These are phyloP conservation scores for Pelobates cultripes DNA, from an alignment of 2,797 vertebrate genomes.

Conservation along the genomic window DNA sequence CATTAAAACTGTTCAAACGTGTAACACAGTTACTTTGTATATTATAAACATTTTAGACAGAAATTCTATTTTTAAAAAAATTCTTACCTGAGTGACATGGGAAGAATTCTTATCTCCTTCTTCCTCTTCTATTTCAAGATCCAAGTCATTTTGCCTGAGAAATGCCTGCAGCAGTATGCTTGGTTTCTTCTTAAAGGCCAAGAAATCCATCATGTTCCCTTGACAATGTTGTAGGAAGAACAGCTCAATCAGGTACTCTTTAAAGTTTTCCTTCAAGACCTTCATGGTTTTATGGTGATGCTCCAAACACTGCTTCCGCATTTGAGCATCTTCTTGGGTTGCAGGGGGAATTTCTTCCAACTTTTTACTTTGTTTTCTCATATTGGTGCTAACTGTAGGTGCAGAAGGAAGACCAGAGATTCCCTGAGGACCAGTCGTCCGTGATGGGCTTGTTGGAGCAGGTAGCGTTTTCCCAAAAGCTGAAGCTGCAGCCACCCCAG, in stretches of 20 bases:
- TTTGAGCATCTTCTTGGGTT: slow-evolving; percentile 86
- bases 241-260: slow-evolving; percentile 91
- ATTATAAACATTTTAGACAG: no score
- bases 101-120: slow-evolving; percentile 93
- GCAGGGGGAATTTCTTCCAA: slow-evolving; percentile 93
- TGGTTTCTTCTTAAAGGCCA: slow-evolving; percentile 95
- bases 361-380: slow-evolving; percentile 86
- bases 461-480: slow-evolving; percentile 83
- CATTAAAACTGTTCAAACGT: no score
- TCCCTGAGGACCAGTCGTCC: slow-evolving; percentile 78
- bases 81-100: slow-evolving; percentile 93
- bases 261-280: slow-evolving; percentile 87
- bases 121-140: slow-evolving; percentile 78
- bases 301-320: slow-evolving; percentile 93
- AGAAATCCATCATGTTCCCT: slow-evolving; percentile 98
- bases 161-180: slow-evolving; percentile 91
- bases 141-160: slow-evolving; percentile 92
- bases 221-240: slow-evolving; percentile 97
- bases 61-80: not conserved
- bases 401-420: slow-evolving; percentile 79
- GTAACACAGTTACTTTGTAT: no score
- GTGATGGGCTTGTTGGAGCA: slow-evolving; percentile 87
- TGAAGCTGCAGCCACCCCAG: slow-evolving; percentile 76
- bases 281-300: slow-evolving; percentile 92
- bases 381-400: slow-evolving; percentile 67